Conservation (phyloP, 2,797 vertebrate genomes). For the Scyliorhinus canicula region DNA sequence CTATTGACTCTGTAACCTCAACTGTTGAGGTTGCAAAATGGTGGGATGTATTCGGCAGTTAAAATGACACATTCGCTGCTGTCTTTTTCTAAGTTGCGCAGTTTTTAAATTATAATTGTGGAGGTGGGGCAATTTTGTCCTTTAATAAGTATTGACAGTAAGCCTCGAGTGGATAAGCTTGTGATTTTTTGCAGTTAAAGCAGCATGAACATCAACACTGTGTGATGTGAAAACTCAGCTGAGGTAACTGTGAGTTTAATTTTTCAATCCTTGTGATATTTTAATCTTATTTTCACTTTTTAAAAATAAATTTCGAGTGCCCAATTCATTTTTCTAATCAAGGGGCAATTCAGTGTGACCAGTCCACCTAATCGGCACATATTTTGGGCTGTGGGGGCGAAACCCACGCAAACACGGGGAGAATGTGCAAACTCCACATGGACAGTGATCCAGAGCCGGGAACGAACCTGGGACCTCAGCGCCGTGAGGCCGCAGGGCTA, state of each 20-base stretch:
- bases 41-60: background rate
- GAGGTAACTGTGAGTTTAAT: slow-evolving; percentile 10
- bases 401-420: no score
- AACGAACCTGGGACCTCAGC: no score
- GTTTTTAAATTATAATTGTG: background rate
- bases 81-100: background rate
- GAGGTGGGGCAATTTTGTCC: background rate
- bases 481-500: no score
- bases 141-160: background rate
- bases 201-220: background rate
- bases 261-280: background rate
- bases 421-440: no score
- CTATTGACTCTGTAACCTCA: background rate
- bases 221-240: background rate
- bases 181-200: background rate
- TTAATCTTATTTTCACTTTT: background rate
- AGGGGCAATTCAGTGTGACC: no score
- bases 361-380: no score
- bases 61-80: background rate
- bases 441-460: no score
- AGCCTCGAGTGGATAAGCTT: background rate
- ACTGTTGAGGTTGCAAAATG: background rate
- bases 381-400: no score
- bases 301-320: no score
- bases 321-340: no score